phyloP scores from a whole-genome alignment of 2,888 invertebrate genomes.

The Fragum whitleyi region DNA sequence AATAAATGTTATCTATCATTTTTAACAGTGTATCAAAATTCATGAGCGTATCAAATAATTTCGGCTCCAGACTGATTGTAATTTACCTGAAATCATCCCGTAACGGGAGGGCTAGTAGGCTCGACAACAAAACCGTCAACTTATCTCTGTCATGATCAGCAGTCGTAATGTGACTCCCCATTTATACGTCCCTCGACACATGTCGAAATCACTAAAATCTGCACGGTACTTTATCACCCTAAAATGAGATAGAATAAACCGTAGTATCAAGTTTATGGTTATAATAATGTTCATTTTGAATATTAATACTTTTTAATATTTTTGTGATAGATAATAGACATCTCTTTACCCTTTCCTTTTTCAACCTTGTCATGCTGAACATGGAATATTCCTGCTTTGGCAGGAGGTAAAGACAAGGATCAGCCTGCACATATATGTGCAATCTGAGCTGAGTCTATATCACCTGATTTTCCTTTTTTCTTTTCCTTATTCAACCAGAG shows the following conservation, averaged over 20 bases:
- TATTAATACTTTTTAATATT: constrained; percentile 6
- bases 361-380: too few species aligned
- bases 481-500: too few species aligned
- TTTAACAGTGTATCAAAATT: not conserved
- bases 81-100: not conserved
- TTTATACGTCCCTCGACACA: constrained; percentile 21
- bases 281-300: not conserved
- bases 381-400: too few species aligned
- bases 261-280: constrained; percentile 17
- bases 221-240: constrained; percentile 18
- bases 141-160: constrained; percentile 21
- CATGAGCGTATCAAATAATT: constrained; percentile 1
- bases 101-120: not conserved
- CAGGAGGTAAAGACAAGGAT: too few species aligned
- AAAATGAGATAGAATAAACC: constrained; percentile 15
- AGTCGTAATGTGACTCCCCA: constrained; percentile 3
- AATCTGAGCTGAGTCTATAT: too few species aligned
- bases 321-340: not conserved
- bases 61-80: not conserved
- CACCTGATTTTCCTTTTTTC: too few species aligned
- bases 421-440: too few species aligned
- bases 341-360: not conserved
- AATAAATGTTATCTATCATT: not conserved
- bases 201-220: constrained; percentile 20
- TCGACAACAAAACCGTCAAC: constrained; percentile 15